These are phyloP conservation scores for Aurelia sp. DNA, from an alignment of 30 jellyfish, hydroid and myxozoan species.

Conservation along the genomic window DNA sequence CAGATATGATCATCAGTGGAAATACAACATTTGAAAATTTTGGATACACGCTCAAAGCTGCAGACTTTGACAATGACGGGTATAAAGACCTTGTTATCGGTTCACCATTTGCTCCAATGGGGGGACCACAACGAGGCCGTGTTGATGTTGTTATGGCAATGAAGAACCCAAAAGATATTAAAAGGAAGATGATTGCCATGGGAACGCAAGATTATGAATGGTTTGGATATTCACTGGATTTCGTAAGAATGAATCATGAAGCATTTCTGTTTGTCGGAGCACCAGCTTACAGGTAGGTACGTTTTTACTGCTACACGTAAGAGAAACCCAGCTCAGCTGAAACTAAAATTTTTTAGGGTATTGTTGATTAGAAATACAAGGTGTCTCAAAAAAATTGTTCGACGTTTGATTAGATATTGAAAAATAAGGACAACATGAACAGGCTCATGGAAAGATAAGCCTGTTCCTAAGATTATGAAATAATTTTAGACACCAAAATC, in stretches of 20 bases:
- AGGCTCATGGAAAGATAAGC: too few species aligned
- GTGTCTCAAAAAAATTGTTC: too few species aligned
- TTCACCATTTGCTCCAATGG: constrained; percentile 71
- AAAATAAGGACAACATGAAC: too few species aligned
- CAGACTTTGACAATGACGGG: constrained; percentile 75
- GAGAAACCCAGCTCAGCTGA: too few species aligned
- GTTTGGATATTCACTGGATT: constrained; percentile 78
- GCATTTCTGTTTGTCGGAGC: constrained; percentile 69
- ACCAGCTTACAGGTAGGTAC: constrained; percentile 90
- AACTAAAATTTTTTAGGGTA: too few species aligned
- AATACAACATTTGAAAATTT: constrained; percentile 68
- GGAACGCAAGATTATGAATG: constrained; percentile 81
- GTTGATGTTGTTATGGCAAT: constrained; percentile 56
- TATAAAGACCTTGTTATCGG: constrained; percentile 65
- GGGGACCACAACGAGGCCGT: constrained; percentile 80
- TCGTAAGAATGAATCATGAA: neutral
- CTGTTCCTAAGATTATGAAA: too few species aligned
- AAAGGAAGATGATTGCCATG: constrained; percentile 8
- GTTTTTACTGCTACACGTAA: neutral
- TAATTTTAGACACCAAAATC: too few species aligned
- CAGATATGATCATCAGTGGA: constrained; percentile 58
- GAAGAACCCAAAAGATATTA: constrained; percentile 5
- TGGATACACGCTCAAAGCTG: constrained; percentile 64
- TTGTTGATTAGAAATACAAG: too few species aligned
- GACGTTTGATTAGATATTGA: too few species aligned